Percentiles rank a stretch among this genome's conserved stretches.
Evolutionary conservation across 2,113 vertebrate genomes (phyloP).

Genomic region (Odocoileus virginianus): DNA sequence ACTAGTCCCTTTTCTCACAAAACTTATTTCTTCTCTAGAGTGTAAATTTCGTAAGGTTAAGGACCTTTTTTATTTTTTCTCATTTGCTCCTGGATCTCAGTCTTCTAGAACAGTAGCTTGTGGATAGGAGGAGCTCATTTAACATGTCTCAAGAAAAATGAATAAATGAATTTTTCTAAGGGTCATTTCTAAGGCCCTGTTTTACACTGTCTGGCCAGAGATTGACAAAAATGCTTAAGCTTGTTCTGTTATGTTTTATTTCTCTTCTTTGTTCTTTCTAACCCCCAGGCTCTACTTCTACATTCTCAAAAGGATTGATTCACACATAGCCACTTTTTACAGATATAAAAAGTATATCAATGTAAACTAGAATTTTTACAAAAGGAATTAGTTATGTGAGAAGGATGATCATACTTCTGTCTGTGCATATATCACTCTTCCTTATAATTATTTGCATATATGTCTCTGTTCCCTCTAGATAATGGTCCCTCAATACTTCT

Average conservation of each 20-base stretch:
- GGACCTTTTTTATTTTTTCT: background rate
- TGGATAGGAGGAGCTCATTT: background rate
- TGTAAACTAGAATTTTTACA: background rate
- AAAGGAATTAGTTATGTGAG: background rate
- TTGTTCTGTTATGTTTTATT: background rate
- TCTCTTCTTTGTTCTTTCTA: background rate
- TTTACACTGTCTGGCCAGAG: background rate
- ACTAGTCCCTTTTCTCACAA: background rate
- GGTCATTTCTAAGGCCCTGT: background rate
- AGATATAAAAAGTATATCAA: background rate
- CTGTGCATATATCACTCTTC: background rate
- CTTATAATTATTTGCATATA: background rate
- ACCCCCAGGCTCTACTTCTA: background rate
- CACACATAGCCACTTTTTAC: background rate
- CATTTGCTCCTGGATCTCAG: background rate
- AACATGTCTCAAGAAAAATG: background rate
- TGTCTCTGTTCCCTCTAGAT: background rate
- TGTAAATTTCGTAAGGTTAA: background rate
- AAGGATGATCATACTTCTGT: background rate
- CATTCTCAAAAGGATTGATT: background rate
- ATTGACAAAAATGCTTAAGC: background rate
- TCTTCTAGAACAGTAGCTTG: background rate
- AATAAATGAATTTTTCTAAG: background rate
- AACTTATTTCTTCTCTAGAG: background rate
- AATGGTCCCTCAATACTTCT: background rate